Conservation (phyloP, 2,888 invertebrate genomes). For the Stratiomys singularior region DNA sequence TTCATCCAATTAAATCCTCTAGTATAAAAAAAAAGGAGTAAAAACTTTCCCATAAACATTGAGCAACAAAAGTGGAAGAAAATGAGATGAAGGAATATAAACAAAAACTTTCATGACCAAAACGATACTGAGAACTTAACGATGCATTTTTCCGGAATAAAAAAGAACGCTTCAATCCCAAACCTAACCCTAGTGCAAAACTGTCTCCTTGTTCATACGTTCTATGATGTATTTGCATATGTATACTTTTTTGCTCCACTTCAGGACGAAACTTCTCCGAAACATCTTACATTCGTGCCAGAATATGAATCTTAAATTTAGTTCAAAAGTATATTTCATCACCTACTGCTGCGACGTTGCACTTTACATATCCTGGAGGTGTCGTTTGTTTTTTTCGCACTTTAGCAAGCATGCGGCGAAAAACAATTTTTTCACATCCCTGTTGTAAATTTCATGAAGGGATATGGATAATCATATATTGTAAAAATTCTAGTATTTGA, state of each 20-base stretch:
- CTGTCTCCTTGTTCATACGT: background rate
- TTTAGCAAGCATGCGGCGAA: constrained; percentile 15
- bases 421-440: background rate
- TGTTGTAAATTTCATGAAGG: constrained; percentile 6
- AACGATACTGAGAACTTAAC: constrained; percentile 5
- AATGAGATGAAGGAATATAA: background rate
- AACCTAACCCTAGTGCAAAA: background rate
- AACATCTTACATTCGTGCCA: background rate
- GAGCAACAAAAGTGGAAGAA: background rate
- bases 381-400: no score
- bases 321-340: background rate
- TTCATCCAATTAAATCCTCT: no score
- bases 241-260: background rate
- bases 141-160: constrained; percentile 2
- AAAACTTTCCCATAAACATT: no score
- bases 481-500: constrained; percentile 11
- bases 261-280: background rate
- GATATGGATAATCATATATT: constrained; percentile 3
- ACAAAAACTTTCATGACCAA: constrained; percentile 4
- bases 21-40: no score
- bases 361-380: constrained; percentile 18
- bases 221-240: background rate
- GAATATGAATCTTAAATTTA: background rate
- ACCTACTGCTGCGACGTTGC: background rate
- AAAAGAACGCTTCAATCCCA: background rate